phyloP scores from a whole-genome alignment of 2,888 invertebrate species.

The Calephelis perditalis region DNA sequence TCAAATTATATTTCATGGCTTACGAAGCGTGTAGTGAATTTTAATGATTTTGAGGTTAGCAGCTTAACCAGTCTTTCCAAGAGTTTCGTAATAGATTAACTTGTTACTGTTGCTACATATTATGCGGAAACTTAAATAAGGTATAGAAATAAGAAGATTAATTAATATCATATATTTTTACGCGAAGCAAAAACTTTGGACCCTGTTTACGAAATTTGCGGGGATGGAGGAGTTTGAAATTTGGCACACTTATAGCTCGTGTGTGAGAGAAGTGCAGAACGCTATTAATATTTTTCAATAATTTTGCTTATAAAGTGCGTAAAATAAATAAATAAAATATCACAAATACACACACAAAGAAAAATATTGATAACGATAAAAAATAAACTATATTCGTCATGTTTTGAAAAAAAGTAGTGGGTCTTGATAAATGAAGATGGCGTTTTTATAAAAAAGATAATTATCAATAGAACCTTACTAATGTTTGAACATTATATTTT shows the following conservation, averaged over 20 bases:
- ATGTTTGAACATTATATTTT: background rate
- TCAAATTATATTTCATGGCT: background rate
- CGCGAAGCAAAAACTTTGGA: background rate
- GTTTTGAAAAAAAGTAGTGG: no score
- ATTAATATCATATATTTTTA: background rate
- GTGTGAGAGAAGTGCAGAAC: no score
- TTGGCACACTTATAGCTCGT: no score
- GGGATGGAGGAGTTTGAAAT: no score
- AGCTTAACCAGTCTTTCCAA: background rate
- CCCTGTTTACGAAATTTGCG: no score
- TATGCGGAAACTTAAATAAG: background rate
- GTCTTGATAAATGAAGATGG: no score
- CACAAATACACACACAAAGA: background rate
- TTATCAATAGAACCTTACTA: no score
- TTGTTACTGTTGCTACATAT: background rate
- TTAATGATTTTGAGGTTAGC: constrained; percentile 2
- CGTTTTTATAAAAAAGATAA: no score
- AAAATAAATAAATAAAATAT: background rate
- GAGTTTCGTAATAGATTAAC: background rate
- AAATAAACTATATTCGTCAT: no score
- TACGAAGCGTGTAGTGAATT: background rate
- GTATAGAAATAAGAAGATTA: background rate
- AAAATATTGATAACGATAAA: no score
- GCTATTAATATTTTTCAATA: no score
- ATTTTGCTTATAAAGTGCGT: background rate